Evolutionary conservation across 2,797 vertebrate species (phyloP).

Genomic region (Sebastes taczanowskii): DNA sequence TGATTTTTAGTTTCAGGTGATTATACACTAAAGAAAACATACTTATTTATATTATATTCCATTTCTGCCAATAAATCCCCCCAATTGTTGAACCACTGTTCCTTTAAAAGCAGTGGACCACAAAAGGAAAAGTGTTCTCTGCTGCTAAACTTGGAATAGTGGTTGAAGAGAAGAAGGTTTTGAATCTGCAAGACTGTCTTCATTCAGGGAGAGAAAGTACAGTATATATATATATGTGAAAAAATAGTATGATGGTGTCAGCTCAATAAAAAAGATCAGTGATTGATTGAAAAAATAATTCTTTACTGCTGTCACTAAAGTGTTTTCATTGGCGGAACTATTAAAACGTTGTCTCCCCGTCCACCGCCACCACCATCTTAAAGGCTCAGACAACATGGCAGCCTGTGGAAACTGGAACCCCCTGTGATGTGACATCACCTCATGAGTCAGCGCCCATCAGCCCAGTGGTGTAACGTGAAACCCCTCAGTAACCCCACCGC

Average conservation of each 20-base stretch:
- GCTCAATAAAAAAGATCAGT: background rate
- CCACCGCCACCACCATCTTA: constrained; percentile 46
- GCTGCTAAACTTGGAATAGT: background rate
- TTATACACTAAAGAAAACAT: no score
- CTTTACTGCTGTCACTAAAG: background rate
- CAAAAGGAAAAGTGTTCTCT: background rate
- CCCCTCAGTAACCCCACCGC: constrained; percentile 13
- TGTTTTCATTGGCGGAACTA: background rate
- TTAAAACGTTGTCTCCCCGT: background rate
- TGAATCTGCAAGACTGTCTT: background rate
- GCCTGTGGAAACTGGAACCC: constrained; percentile 49
- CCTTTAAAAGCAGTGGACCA: background rate
- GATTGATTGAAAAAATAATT: background rate
- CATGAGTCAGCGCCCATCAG: constrained; percentile 72
- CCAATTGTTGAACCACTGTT: no score
- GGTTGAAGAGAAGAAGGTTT: background rate
- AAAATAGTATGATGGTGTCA: background rate
- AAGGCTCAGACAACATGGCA: constrained; percentile 58
- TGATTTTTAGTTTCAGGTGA: no score
- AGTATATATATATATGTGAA: background rate
- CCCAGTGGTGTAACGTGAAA: constrained; percentile 57
- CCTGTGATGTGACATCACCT: constrained; percentile 72
- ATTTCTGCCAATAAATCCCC: no score
- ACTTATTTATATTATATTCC: no score
- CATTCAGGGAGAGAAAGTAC: background rate